A percentile compares a stretch with the other conserved stretches of the same genome.
phyloP scores from a whole-genome alignment of 2,797 vertebrate species.

The Urocyon cinereoargenteus region DNA sequence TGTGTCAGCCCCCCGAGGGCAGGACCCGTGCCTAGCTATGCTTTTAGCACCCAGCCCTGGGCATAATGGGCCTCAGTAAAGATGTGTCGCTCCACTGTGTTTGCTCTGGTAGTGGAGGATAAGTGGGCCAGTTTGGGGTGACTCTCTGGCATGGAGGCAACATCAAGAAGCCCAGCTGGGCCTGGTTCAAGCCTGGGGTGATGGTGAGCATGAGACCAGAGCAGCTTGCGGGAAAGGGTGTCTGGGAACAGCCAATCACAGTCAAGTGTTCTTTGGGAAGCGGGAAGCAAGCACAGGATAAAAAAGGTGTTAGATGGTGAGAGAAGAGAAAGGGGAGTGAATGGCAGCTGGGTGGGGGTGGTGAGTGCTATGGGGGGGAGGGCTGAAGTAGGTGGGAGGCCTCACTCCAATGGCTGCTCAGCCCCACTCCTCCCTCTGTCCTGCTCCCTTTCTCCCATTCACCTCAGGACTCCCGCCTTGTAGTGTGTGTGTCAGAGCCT shows the following conservation, averaged over 20 bases:
- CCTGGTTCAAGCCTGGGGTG: neutral
- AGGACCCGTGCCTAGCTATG: neutral
- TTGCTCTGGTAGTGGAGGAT: neutral
- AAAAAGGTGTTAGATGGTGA: neutral
- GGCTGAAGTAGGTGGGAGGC: neutral
- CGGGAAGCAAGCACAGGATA: neutral
- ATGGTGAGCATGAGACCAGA: neutral
- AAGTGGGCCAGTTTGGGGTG: neutral
- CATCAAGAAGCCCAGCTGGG: neutral
- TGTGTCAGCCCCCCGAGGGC: neutral
- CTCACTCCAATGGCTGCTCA: too few relatives aligned
- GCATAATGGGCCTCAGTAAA: neutral
- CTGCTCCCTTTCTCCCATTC: neutral
- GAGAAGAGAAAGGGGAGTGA: neutral
- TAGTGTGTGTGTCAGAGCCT: neutral
- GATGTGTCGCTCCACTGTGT: neutral
- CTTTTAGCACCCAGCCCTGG: neutral
- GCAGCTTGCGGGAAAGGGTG: neutral
- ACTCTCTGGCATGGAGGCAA: neutral
- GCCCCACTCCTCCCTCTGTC: neutral
- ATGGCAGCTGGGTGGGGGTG: fast-evolving
- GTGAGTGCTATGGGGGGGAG: neutral
- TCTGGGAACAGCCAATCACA: neutral
- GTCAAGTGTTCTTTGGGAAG: neutral
- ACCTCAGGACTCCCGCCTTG: fast-evolving